Percentiles rank a stretch among this genome's conserved stretches.
Conservation (phyloP, 2,888 invertebrate species). For the Callosobruchus maculatus region DNA sequence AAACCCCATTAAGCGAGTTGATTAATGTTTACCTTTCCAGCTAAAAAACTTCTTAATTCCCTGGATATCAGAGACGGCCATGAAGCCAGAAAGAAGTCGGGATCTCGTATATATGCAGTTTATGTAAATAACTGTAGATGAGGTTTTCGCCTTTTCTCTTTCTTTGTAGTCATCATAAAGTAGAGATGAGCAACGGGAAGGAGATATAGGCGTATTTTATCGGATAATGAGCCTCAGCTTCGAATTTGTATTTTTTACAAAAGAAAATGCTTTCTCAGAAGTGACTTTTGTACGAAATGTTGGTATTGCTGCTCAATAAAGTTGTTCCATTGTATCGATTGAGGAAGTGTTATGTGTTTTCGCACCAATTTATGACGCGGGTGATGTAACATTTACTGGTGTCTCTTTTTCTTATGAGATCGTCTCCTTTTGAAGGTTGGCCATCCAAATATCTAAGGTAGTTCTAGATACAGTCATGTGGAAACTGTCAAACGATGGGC, state of each 20-base stretch:
- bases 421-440: too few relatives aligned
- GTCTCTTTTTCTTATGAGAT: too few relatives aligned
- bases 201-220: not conserved
- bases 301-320: too few relatives aligned
- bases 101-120: constrained; percentile 39
- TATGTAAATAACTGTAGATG: constrained; percentile 52
- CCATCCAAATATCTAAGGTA: too few relatives aligned
- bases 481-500: too few relatives aligned
- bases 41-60: constrained; percentile 49
- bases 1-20: constrained; percentile 30
- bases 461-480: too few relatives aligned
- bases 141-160: constrained; percentile 48
- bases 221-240: not conserved
- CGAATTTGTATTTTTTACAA: not conserved
- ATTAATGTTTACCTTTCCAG: constrained; percentile 34
- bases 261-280: too few relatives aligned
- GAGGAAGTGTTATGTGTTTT: too few relatives aligned
- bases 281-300: too few relatives aligned
- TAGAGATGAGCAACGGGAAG: not conserved
- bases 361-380: too few relatives aligned
- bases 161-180: constrained; percentile 29
- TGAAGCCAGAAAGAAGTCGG: not conserved
- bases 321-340: too few relatives aligned
- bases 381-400: too few relatives aligned
- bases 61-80: constrained; percentile 18